Conservation (phyloP, 2,113 vertebrate genomes). For the Atlantisia rogersi region DNA sequence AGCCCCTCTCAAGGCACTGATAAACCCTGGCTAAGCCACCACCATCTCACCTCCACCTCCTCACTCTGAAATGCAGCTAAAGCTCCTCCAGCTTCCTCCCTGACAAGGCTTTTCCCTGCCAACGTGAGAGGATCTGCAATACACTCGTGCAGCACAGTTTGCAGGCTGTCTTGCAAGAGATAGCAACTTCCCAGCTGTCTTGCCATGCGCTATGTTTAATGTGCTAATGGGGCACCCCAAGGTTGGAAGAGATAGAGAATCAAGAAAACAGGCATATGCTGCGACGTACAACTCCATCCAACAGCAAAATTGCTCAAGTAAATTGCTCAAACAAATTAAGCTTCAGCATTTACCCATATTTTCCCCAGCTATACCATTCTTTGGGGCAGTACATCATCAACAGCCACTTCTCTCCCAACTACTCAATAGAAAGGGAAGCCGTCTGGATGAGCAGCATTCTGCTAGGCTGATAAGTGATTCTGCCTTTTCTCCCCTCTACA, state of each 20-base stretch:
- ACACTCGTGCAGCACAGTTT: not conserved
- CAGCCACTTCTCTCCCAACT: slow-evolving; percentile 20
- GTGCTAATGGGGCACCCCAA: slow-evolving; percentile 37
- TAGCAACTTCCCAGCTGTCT: not conserved
- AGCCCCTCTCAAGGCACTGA: not conserved
- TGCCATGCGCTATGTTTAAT: accelerated
- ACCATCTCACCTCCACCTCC: not conserved
- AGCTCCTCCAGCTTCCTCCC: not conserved
- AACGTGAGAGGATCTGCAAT: not conserved
- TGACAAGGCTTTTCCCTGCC: not conserved
- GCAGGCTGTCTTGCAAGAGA: not conserved
- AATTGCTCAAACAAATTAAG: slow-evolving; percentile 46
- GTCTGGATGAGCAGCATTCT: not conserved
- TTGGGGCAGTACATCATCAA: not conserved
- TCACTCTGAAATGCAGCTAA: not conserved
- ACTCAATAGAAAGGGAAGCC: not conserved
- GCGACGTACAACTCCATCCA: not conserved
- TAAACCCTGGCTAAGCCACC: not conserved
- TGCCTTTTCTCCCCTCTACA: not conserved
- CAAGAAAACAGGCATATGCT: slow-evolving; percentile 10
- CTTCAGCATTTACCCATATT: not conserved
- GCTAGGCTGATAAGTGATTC: not conserved
- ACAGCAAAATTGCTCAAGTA: not conserved
- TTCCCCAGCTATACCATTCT: not conserved
- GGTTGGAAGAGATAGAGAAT: not conserved